A percentile compares a stretch with the other conserved stretches of the same genome.
Conservation (phyloP, 2,797 vertebrate genomes). For the Anableps anableps region DNA sequence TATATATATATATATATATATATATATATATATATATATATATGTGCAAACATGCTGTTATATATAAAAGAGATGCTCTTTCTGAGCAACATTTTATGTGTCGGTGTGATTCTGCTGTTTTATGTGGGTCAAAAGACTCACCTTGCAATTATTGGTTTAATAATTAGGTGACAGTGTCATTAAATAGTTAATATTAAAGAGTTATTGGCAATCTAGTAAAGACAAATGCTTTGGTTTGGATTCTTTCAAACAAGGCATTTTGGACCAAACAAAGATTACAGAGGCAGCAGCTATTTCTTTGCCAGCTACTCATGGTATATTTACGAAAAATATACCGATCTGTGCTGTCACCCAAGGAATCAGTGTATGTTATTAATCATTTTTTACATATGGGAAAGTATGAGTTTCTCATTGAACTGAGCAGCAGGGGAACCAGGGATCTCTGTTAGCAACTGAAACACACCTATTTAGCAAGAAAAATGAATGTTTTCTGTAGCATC, state of each 20-base stretch:
- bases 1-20: too few species aligned
- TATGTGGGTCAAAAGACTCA: neutral
- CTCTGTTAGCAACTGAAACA: neutral
- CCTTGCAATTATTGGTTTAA: neutral
- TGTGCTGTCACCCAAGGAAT: neutral
- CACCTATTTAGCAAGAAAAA: slow-evolving; percentile 12
- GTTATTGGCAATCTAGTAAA: too few species aligned
- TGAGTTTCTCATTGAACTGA: neutral
- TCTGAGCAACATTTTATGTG: neutral
- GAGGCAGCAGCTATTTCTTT: neutral
- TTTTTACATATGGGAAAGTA: neutral
- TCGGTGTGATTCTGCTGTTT: neutral
- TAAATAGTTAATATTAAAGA: neutral
- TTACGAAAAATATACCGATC: neutral
- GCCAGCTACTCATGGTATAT: neutral
- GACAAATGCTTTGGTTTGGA: neutral
- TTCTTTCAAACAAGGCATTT: neutral
- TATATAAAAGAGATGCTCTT: neutral
- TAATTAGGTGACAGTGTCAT: neutral
- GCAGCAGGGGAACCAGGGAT: neutral
- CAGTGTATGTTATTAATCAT: neutral
- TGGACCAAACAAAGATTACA: neutral
- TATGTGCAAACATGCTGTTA: slow-evolving; percentile 1
- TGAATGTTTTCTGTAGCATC: slow-evolving; percentile 7
- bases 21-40: too few species aligned